A percentile compares a stretch with the other conserved stretches of the same genome.
Conservation (phyloP, 2,797 vertebrate genomes). For the Zenarchopterus dispar region DNA sequence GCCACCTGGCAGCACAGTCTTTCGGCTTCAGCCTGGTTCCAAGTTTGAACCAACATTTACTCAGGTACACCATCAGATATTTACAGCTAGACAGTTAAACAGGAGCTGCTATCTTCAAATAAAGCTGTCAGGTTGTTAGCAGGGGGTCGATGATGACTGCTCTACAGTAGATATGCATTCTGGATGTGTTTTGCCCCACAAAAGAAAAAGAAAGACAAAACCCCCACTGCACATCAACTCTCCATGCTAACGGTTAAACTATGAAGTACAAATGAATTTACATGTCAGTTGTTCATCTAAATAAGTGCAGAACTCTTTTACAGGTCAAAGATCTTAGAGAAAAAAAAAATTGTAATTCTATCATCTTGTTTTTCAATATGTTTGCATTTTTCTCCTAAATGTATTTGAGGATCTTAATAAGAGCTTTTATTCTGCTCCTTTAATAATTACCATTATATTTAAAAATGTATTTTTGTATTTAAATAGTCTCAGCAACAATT, state of each 20-base stretch:
- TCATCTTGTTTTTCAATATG: conserved; percentile 43
- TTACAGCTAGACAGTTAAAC: not conserved
- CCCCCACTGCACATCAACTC: conserved; percentile 56
- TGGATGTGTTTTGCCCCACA: conserved; percentile 29
- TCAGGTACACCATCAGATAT: not conserved
- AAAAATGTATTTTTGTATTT: conserved; percentile 10
- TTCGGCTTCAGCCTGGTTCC: not conserved
- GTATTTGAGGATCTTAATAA: conserved; percentile 45
- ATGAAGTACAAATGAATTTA: conserved; percentile 74
- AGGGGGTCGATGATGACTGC: conserved; percentile 43
- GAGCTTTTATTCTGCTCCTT: conserved; percentile 44
- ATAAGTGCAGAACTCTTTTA: conserved; percentile 50
- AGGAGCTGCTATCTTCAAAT: conserved; percentile 43
- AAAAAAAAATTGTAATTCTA: conserved; percentile 65
- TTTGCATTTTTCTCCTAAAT: conserved; percentile 47
- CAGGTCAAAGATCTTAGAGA: conserved; percentile 41
- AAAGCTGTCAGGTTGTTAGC: conserved; percentile 26
- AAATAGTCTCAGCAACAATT: conserved; percentile 16
- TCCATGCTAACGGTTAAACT: conserved; percentile 60
- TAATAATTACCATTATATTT: conserved; percentile 51
- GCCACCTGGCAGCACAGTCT: conserved; percentile 12
- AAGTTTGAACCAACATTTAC: conserved; percentile 4
- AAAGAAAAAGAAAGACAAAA: conserved; percentile 22
- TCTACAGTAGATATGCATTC: conserved; percentile 7
- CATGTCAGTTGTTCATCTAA: conserved; percentile 57